A percentile compares a stretch with the other conserved stretches of the same genome.
phyloP scores from a whole-genome alignment of 2,113 vertebrate genomes.

The Mustela nigripes region DNA sequence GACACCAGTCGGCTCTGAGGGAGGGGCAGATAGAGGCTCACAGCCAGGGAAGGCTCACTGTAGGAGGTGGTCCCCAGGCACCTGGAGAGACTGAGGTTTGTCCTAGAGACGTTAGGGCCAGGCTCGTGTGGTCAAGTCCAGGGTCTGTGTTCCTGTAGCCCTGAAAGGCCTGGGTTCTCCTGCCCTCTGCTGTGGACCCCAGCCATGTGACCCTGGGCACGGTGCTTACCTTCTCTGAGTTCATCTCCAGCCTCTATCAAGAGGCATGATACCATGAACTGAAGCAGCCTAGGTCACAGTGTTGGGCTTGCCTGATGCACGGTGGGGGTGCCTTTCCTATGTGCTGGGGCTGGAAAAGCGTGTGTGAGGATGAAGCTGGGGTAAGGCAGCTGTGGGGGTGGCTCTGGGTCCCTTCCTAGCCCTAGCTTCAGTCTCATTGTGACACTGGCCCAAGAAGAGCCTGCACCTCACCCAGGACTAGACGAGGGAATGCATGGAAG shows the following conservation, averaged over 20 bases:
- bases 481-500: background rate
- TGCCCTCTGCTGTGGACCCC: background rate
- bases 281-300: background rate
- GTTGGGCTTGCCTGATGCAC: background rate
- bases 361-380: background rate
- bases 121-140: background rate
- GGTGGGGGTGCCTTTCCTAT: background rate
- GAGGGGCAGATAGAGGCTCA: background rate
- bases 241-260: background rate
- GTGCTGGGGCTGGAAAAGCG: background rate
- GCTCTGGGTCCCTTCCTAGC: background rate
- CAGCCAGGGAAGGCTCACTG: background rate
- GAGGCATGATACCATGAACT: accelerated
- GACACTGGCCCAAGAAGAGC: background rate
- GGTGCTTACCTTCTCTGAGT: background rate
- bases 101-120: background rate
- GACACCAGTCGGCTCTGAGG: background rate
- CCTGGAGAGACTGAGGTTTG: background rate
- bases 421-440: background rate
- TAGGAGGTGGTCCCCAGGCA: background rate
- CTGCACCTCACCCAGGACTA: background rate
- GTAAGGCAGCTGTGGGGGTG: background rate
- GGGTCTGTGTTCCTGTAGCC: background rate
- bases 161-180: background rate
- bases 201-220: background rate